Percentiles rank a stretch among this genome's conserved stretches.
phyloP scores from a whole-genome alignment of 2,888 invertebrate genomes.

The Acholoe squamosa region DNA sequence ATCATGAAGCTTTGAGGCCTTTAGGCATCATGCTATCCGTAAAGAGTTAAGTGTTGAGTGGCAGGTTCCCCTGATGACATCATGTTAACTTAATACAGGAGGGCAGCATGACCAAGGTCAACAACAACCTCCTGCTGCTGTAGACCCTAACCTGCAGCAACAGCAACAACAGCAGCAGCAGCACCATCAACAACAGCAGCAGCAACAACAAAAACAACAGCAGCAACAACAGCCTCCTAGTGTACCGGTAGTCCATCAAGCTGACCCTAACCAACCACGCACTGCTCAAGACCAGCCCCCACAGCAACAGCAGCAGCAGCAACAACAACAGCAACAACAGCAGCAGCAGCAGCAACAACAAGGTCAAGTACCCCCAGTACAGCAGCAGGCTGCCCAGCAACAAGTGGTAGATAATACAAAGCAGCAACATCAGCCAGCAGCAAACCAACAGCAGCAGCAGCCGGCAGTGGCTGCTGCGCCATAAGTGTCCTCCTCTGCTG shows the following conservation, averaged over 20 bases:
- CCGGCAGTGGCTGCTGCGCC: too few relatives aligned
- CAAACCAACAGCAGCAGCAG: too few relatives aligned
- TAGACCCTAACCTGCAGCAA: not conserved
- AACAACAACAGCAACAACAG: too few relatives aligned
- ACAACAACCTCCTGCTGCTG: slow-evolving; percentile 10
- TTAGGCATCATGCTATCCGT: not conserved
- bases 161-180: not conserved
- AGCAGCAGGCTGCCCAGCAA: not conserved
- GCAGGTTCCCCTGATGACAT: not conserved
- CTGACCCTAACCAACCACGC: not conserved
- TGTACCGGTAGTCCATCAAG: not conserved
- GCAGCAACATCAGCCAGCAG: not conserved
- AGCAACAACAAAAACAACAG: too few relatives aligned
- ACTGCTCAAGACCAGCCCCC: not conserved
- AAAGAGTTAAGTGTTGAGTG: not conserved
- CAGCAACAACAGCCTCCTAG: not conserved
- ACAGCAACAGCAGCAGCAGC: not conserved
- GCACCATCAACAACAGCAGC: not conserved
- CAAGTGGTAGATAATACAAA: not conserved
- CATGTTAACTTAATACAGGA: slow-evolving; percentile 18
- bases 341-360: not conserved
- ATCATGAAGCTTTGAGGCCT: too few relatives aligned
- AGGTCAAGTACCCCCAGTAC: not conserved
- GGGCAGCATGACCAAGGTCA: not conserved
- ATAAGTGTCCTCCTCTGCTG: too few relatives aligned